Conservation (phyloP, 2,113 vertebrate genomes). For the Daphoenositta chrysoptera region DNA sequence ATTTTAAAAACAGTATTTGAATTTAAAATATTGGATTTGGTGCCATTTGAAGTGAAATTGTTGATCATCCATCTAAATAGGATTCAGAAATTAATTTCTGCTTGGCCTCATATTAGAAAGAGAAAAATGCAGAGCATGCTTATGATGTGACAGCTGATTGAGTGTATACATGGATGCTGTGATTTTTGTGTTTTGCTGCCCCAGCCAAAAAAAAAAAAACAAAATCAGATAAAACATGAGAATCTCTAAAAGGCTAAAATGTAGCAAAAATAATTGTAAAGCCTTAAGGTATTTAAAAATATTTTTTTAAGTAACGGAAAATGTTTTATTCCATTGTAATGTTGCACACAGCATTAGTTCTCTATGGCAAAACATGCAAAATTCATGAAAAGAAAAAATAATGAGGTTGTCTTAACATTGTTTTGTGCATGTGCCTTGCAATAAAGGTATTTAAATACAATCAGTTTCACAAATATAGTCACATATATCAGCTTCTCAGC, state of each 20-base stretch:
- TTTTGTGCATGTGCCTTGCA: background rate
- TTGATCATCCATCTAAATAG: background rate
- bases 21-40: background rate
- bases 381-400: conserved; percentile 23
- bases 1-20: background rate
- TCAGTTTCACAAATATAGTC: background rate
- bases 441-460: background rate
- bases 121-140: background rate
- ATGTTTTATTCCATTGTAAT: background rate
- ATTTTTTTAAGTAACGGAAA: background rate
- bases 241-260: background rate
- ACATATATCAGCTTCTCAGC: background rate
- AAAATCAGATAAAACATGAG: background rate
- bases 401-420: background rate
- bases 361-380: conserved; percentile 7
- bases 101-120: background rate
- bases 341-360: background rate
- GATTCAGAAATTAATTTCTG: background rate
- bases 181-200: background rate
- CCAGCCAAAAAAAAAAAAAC: fast-evolving
- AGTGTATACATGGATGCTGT: background rate
- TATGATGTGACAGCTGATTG: background rate
- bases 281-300: background rate
- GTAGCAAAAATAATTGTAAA: background rate
- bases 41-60: background rate